These are phyloP conservation scores for Tetranychus cinnabarinus DNA, from an alignment of 1,140 invertebrate genomes.

Conservation along the genomic window DNA sequence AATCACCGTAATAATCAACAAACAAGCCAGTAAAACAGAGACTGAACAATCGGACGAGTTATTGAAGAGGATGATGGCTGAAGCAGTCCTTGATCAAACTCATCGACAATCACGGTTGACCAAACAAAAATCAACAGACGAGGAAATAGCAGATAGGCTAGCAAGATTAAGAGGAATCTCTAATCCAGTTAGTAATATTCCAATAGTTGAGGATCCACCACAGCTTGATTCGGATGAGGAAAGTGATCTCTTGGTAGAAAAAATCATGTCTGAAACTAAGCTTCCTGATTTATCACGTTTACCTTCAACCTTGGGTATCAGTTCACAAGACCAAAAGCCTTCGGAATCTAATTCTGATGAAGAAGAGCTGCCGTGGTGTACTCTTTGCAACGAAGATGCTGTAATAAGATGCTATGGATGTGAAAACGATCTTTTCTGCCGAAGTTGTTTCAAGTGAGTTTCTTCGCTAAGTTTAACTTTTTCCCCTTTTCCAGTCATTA, in stretches of 20 bases:
- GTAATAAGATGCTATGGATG: conserved; percentile 37
- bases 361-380: conserved; percentile 46
- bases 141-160: background rate
- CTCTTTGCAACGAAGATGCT: conserved; percentile 49
- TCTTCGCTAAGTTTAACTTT: too few species aligned
- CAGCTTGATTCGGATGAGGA: background rate
- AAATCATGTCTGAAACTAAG: background rate
- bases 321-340: background rate
- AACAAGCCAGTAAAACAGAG: background rate
- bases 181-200: background rate
- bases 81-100: background rate
- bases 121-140: background rate
- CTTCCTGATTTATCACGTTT: background rate
- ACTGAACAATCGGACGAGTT: background rate
- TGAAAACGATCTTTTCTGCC: conserved; percentile 42
- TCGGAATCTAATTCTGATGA: conserved; percentile 1
- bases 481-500: too few species aligned
- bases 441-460: conserved; percentile 29
- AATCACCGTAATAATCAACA: conserved; percentile 3
- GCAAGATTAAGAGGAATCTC: background rate
- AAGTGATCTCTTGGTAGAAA: background rate
- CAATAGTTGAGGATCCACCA: too few species aligned
- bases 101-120: background rate
- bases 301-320: background rate
- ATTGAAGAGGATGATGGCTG: background rate